Evolutionary conservation across 2,888 invertebrate genomes (phyloP), one percentile per base, ranked within the genome.

Genomic region (Eilema depressum): DNA sequence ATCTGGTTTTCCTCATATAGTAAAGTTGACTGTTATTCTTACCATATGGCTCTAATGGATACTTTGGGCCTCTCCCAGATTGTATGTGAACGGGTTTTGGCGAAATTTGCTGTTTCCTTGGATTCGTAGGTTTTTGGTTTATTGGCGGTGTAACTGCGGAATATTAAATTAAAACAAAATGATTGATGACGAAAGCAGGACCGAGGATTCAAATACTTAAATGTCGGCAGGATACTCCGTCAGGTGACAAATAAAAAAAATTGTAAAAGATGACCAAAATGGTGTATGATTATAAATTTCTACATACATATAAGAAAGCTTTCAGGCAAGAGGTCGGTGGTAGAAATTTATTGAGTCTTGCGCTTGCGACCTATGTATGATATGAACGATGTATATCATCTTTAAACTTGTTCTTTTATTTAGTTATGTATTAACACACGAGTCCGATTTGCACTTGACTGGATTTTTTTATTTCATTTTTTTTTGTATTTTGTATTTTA

Each of bases 21-120:
- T 47, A 26, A 63, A 63, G 26, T 41, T n/a, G 17, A 28, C 26
- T 64, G 26, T 64, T 56, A 30, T 56, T 65, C 65, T 65, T 65
- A 65, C 65, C 56, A 25, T n/a, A 23, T 56, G 7, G 8, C n/a
- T 30, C 65, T 23, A 64, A 26, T 64, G 47, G 28, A 28, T 64
- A 63, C 11, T 64, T 25, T 47, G 26, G 10, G 4, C 26, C 7
- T 64, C 26, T 47, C 47, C 28, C 20, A 20, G 47, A 20, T 28
- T 41, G 20, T 26, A n/a, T 25, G 20, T 63, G 14, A 12, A 28
- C n/a, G 17, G 47, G 20, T n/a, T 64, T 37, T 59, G 63, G 63
- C 8, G 64, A 64, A 7, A 26, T 20, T 59, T 59, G 59, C 25
- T 23, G 56, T 33, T 66, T 37, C n/a, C 37, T 66, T 37, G 57